A percentile compares a stretch with the other conserved stretches of the same genome.
These are phyloP conservation scores for Ectemnius lituratus DNA, from an alignment of 2,888 invertebrate genomes.

Conservation along the genomic window DNA sequence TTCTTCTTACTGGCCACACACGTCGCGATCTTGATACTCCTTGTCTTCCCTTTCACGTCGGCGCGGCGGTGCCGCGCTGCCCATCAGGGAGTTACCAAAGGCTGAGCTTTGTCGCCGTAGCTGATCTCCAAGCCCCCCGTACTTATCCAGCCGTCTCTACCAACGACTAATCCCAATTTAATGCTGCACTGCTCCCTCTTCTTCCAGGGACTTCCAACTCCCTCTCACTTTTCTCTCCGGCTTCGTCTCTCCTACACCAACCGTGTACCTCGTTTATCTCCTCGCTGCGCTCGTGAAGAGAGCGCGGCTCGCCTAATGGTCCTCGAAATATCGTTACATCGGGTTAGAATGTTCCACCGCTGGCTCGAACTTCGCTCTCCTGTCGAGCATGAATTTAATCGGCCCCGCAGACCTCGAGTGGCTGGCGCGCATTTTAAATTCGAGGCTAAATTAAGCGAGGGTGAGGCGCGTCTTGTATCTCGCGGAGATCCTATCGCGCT, in stretches of 20 bases:
- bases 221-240: conserved; percentile 13
- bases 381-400: conserved; percentile 35
- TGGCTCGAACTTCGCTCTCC: conserved; percentile 9
- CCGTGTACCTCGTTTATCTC: conserved; percentile 53
- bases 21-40: conserved; percentile 65
- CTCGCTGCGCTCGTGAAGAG: conserved; percentile 41
- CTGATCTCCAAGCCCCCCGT: conserved; percentile 54
- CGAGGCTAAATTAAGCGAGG: background rate
- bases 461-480: background rate
- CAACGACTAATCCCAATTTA: conserved; percentile 61
- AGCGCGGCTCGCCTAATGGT: conserved; percentile 46
- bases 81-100: conserved; percentile 51
- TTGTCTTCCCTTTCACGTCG: conserved; percentile 53
- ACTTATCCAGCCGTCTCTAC: conserved; percentile 46
- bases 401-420: conserved; percentile 1
- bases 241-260: conserved; percentile 11
- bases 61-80: conserved; percentile 46
- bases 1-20: conserved; percentile 68
- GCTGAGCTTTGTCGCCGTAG: conserved; percentile 55
- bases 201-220: background rate
- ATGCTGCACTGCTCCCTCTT: conserved; percentile 44
- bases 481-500: too few species aligned
- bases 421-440: conserved; percentile 15
- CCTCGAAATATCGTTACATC: conserved; percentile 57
- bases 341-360: conserved; percentile 46